Evolutionary conservation across 2,888 invertebrate species (phyloP).

Genomic region (Cremastinae sp.): DNA sequence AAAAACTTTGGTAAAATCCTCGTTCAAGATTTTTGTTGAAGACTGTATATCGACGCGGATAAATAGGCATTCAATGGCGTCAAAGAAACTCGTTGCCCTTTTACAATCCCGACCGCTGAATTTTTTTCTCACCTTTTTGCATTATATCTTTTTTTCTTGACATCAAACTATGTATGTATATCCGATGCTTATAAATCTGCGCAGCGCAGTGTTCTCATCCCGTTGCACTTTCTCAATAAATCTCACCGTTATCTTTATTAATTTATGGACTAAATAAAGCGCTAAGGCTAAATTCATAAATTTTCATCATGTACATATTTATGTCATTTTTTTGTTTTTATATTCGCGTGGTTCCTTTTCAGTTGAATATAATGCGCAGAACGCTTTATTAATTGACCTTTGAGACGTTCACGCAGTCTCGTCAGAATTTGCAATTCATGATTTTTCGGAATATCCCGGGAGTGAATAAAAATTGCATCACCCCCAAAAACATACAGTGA

Average conservation of each 20-base stretch:
- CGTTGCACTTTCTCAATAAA: conserved; percentile 34
- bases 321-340: background rate
- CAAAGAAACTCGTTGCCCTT: conserved; percentile 71
- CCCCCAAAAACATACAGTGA: no score
- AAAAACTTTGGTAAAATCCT: no score
- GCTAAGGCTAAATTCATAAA: background rate
- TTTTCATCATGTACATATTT: no score
- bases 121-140: conserved; percentile 12
- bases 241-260: conserved; percentile 21
- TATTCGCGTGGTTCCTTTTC: no score
- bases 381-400: no score
- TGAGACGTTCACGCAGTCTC: no score
- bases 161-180: conserved; percentile 27
- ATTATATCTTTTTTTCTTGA: conserved; percentile 37
- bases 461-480: no score
- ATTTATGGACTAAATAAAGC: conserved; percentile 23
- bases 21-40: no score
- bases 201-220: conserved; percentile 15
- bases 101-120: conserved; percentile 62
- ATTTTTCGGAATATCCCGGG: no score
- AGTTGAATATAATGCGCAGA: no score
- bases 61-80: conserved; percentile 61
- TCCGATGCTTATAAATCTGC: conserved; percentile 53
- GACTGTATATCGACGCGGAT: conserved; percentile 48
- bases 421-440: no score